Conservation (phyloP, 2,888 invertebrate species). For the Drosophila meridionalis region DNA sequence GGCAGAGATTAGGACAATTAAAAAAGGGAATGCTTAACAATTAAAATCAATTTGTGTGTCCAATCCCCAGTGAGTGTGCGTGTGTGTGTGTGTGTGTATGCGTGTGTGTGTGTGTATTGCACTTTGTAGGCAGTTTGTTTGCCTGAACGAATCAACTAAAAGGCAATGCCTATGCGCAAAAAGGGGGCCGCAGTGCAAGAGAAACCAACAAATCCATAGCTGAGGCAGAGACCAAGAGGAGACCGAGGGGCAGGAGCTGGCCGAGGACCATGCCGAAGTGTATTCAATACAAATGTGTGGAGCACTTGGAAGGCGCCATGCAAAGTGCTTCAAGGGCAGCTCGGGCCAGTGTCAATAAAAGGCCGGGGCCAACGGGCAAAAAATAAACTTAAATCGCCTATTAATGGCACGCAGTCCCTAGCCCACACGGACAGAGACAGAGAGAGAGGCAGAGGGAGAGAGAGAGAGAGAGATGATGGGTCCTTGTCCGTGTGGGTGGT, state of each 20-base stretch:
- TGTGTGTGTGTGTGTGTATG: slow-evolving; percentile 25
- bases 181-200: slow-evolving; percentile 36
- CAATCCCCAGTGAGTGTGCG: slow-evolving; percentile 25
- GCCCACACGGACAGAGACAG: slow-evolving; percentile 11
- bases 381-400: slow-evolving; percentile 79
- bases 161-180: slow-evolving; percentile 51
- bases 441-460: slow-evolving; percentile 1
- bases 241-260: no score
- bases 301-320: slow-evolving; percentile 41
- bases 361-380: slow-evolving; percentile 62
- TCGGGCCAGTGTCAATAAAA: slow-evolving; percentile 67
- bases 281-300: slow-evolving; percentile 25
- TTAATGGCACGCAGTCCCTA: slow-evolving; percentile 57
- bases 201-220: slow-evolving; percentile 47
- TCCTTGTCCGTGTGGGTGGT: slow-evolving; percentile 16
- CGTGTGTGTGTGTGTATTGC: slow-evolving; percentile 28
- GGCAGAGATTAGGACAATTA: slow-evolving; percentile 78
- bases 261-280: background rate
- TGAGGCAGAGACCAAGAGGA: background rate
- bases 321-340: slow-evolving; percentile 31
- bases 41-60: slow-evolving; percentile 75
- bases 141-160: slow-evolving; percentile 74
- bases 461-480: background rate
- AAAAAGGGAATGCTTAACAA: slow-evolving; percentile 80
- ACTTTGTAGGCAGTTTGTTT: slow-evolving; percentile 77